Evolutionary conservation across 1,140 invertebrate genomes (phyloP), one percentile per base, ranked within the genome.

Genomic region (Notospermus geniculatus): DNA sequence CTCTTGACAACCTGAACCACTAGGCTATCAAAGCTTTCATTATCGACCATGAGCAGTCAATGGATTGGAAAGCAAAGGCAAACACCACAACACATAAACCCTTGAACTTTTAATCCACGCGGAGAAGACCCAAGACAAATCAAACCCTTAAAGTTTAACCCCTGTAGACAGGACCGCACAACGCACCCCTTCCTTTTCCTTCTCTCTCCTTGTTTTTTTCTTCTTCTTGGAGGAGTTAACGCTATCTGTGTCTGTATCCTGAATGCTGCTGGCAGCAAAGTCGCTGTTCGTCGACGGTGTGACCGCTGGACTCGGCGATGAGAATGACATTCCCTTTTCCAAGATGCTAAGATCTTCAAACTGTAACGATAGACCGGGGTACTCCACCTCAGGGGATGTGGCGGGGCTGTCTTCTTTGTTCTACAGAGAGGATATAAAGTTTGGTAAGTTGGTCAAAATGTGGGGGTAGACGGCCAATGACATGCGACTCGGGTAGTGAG

Each of bases 101-200:
- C n/a, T n/a, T n/a, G n/a, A n/a, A n/a, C n/a, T n/a, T n/a, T n/a
- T n/a, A n/a, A n/a, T n/a, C n/a, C n/a, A n/a, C n/a, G n/a, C n/a
- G n/a, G n/a, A n/a, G n/a, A n/a, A n/a, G n/a, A n/a, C n/a, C n/a
- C n/a, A n/a, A n/a, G n/a, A n/a, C n/a, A n/a, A n/a, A n/a, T n/a
- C n/a, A n/a, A n/a, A n/a, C n/a, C n/a, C n/a, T n/a, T n/a, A n/a
- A n/a, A n/a, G n/a, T n/a, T 22, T 54, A 15, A 19, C 15, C n/a
- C 23, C 13, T 46, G 9, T n/a, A 19, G 23, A 17, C n/a, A 50
- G 17, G n/a, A 1, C 7, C 1, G 1, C 2, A 28, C 22, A 17
- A 36, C 23, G 27, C 56, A 23, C 56, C 53, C 64, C 60, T 67
- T 86, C 63, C 86, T 86, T 46, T 82, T 80, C 67, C 84, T 61